Percentiles rank a stretch among this genome's conserved stretches.
Evolutionary conservation across 1,140 invertebrate species (phyloP).

Genomic region (Achroia grisella): DNA sequence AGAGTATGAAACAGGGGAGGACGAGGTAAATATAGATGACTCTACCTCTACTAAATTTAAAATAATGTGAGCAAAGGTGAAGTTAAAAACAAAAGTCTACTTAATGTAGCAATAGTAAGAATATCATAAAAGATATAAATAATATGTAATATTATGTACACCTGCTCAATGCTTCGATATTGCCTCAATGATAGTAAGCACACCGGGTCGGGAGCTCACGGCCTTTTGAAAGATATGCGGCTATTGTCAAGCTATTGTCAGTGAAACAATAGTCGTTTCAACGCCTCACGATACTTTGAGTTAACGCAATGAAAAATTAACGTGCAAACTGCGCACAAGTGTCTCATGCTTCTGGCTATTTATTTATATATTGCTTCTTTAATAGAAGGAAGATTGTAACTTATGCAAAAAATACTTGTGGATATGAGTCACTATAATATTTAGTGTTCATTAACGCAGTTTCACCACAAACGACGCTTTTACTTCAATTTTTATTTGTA

Average conservation of each 20-base stretch:
- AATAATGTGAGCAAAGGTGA: too few species aligned
- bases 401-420: too few species aligned
- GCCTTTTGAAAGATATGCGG: background rate
- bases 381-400: too few species aligned
- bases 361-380: background rate
- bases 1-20: too few species aligned
- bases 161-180: background rate
- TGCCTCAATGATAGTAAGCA: background rate
- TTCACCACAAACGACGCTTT: too few species aligned
- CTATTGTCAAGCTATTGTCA: background rate
- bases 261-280: background rate
- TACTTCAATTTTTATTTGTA: too few species aligned
- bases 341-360: background rate
- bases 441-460: too few species aligned
- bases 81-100: too few species aligned
- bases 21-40: too few species aligned
- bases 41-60: too few species aligned
- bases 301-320: constrained; percentile 1
- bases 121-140: background rate
- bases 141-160: background rate
- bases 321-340: background rate
- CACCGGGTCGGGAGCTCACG: background rate
- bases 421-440: too few species aligned
- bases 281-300: background rate
- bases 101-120: too few species aligned